phyloP scores from a whole-genome alignment of 2,888 invertebrate species.

The Drosophila phalerata region DNA sequence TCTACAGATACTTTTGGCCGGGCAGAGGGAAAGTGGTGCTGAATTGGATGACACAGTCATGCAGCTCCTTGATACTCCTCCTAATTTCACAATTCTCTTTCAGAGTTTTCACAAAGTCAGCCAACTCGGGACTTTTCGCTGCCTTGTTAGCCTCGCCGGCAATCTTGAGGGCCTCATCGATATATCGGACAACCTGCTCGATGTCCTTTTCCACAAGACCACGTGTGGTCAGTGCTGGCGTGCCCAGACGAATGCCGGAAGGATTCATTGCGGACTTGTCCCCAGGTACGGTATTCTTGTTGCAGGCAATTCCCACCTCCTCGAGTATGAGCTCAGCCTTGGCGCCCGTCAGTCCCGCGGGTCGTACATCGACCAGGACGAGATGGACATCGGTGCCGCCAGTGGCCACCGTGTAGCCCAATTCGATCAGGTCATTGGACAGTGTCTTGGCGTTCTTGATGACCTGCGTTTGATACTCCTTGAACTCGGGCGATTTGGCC shows the following conservation, averaged over 20 bases:
- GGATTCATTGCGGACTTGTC: conserved; percentile 98
- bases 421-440: conserved; percentile 88
- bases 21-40: conserved; percentile 93
- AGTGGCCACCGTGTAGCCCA: conserved; percentile 92
- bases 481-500: conserved; percentile 92
- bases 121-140: conserved; percentile 90
- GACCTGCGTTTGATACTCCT: conserved; percentile 94
- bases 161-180: conserved; percentile 92
- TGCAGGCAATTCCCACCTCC: conserved; percentile 96
- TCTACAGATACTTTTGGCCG: conserved; percentile 86
- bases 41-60: conserved; percentile 90
- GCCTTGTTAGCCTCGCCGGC: conserved; percentile 88
- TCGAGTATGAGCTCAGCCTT: conserved; percentile 96
- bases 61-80: conserved; percentile 88
- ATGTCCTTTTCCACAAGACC: conserved; percentile 95
- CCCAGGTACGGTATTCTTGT: conserved; percentile 99
- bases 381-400: conserved; percentile 98
- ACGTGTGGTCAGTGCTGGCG: conserved; percentile 97
- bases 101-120: conserved; percentile 92
- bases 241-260: conserved; percentile 96
- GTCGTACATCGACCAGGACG: conserved; percentile 93
- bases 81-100: conserved; percentile 88
- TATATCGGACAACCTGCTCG: conserved; percentile 93
- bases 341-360: conserved; percentile 92
- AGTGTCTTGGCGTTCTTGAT: conserved; percentile 92